Base-by-base conservation (phyloP, 2,113 vertebrate species). In the Arenaria interpres region DNA sequence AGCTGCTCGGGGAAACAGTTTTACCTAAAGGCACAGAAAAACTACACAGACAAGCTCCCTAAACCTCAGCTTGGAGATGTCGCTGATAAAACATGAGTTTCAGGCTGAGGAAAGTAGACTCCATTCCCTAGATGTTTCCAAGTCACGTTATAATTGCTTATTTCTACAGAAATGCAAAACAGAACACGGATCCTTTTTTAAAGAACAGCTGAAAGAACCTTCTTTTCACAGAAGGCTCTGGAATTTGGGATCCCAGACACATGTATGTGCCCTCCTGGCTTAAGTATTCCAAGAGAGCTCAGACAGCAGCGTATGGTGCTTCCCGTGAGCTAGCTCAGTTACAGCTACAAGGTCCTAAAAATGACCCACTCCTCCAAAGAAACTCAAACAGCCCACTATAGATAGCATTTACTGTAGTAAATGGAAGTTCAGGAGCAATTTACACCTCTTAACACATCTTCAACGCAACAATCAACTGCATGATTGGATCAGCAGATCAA, bases 31-130 rank as follows among this genome's bases (percentile, higher is more conserved):
- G 23, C 43, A 59, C 0, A 2, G 7, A 79, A 33, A 91, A 94
- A 74, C 10, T 59, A 24, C 4, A 2, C 7, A 63, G 46, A n/a
- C 15, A 43, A 56, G 48, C 59, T 88, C 74, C 48, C 37, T 67
- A 72, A 74, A 76, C 74, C 74, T 88, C 57, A 88, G 46, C 20
- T 67, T 0, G 0, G n/a, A 69, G 18, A 19, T 20, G 10, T 24
- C 0, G 0, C 10, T 62, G 27, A 56, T 27, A 68, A 95, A 88
- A 79, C 0, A 0, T 10, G 35, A 86, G 33, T 57, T 89, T 66
- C 80, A 77, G 45, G 16, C 53, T 86, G 27, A 85, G 33, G 28
- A 88, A 92, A 89, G 12, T 3, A 57, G 57, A 28, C 32, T 74
- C 39, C 7, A 10, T 45, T 87, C n/a, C 24, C 51, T 41, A 71